These are phyloP conservation scores for Poecilia wingei DNA, from an alignment of 2,797 vertebrate species.

Conservation along the genomic window DNA sequence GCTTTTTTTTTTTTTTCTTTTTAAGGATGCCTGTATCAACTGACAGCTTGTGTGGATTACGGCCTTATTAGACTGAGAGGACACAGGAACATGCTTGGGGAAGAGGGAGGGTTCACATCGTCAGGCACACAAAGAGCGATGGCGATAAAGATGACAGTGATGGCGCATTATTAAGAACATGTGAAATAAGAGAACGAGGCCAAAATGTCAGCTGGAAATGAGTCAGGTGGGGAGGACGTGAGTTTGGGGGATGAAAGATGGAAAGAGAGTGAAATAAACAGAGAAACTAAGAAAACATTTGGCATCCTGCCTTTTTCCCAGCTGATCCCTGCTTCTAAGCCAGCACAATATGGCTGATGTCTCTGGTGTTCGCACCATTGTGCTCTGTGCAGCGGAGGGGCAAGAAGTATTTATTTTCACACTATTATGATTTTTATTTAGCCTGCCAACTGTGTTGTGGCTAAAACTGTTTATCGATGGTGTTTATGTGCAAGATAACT, in stretches of 20 bases:
- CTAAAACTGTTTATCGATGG: slow-evolving; percentile 64
- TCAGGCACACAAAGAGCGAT: slow-evolving; percentile 59
- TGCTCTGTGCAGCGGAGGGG: slow-evolving; percentile 52
- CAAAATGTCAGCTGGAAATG: slow-evolving; percentile 4
- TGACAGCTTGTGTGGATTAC: slow-evolving; percentile 89
- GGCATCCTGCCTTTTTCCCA: slow-evolving; percentile 76
- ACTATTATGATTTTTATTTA: slow-evolving; percentile 61
- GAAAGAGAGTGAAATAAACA: slow-evolving; percentile 44
- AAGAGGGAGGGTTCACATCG: slow-evolving; percentile 80
- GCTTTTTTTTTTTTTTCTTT: slow-evolving; percentile 74
- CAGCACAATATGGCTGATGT: slow-evolving; percentile 81
- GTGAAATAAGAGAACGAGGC: slow-evolving; percentile 31
- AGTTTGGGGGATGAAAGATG: slow-evolving; percentile 25
- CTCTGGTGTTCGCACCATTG: slow-evolving; percentile 69
- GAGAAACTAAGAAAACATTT: slow-evolving; percentile 48
- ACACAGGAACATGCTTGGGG: slow-evolving; percentile 84
- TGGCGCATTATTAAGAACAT: slow-evolving; percentile 22
- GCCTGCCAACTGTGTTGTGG: slow-evolving; percentile 71
- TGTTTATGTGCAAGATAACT: slow-evolving; percentile 55
- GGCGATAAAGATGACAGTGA: slow-evolving; percentile 36
- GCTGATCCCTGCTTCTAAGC: slow-evolving; percentile 80
- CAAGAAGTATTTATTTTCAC: slow-evolving; percentile 69
- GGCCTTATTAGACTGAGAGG: slow-evolving; percentile 84
- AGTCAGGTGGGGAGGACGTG: neutral
- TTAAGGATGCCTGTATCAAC: slow-evolving; percentile 85